These are phyloP conservation scores for Drosophila bocqueti DNA, from an alignment of 1,140 invertebrate species.

Conservation along the genomic window DNA sequence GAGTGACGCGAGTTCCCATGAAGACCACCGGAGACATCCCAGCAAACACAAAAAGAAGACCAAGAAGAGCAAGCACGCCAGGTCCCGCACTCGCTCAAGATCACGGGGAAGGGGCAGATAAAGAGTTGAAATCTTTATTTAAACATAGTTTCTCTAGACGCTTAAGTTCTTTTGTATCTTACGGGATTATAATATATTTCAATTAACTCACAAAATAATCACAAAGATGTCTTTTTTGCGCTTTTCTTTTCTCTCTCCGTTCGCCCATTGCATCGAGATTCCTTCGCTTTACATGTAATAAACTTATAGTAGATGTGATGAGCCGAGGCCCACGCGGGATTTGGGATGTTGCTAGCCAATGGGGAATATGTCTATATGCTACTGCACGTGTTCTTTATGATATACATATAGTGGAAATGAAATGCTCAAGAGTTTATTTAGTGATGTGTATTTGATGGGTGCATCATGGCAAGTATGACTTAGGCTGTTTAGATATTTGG, in stretches of 20 bases:
- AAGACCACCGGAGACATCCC: slow-evolving; percentile 44
- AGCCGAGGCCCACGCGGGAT: slow-evolving; percentile 15
- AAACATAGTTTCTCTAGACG: slow-evolving; percentile 63
- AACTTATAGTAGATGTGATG: slow-evolving; percentile 43
- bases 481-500: slow-evolving; percentile 63
- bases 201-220: slow-evolving; percentile 78
- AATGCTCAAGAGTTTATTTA: slow-evolving; percentile 25
- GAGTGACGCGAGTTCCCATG: slow-evolving; percentile 34
- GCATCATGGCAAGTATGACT: slow-evolving; percentile 70
- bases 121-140: slow-evolving; percentile 70
- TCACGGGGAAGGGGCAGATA: slow-evolving; percentile 66
- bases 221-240: slow-evolving; percentile 70
- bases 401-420: slow-evolving; percentile 46
- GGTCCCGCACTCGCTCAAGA: slow-evolving; percentile 71
- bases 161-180: slow-evolving; percentile 59
- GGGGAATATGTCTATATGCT: slow-evolving; percentile 51
- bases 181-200: slow-evolving; percentile 78
- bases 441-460: slow-evolving; percentile 22
- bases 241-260: slow-evolving; percentile 42
- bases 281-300: slow-evolving; percentile 20
- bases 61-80: slow-evolving; percentile 79
- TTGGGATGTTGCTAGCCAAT: slow-evolving; percentile 16
- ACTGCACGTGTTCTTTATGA: slow-evolving; percentile 41
- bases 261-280: slow-evolving; percentile 18
- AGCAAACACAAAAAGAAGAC: slow-evolving; percentile 81